Evolutionary conservation across 2,797 vertebrate genomes (phyloP), one percentile per base, ranked within the genome.

Genomic region (Babyrousa celebensis): DNA sequence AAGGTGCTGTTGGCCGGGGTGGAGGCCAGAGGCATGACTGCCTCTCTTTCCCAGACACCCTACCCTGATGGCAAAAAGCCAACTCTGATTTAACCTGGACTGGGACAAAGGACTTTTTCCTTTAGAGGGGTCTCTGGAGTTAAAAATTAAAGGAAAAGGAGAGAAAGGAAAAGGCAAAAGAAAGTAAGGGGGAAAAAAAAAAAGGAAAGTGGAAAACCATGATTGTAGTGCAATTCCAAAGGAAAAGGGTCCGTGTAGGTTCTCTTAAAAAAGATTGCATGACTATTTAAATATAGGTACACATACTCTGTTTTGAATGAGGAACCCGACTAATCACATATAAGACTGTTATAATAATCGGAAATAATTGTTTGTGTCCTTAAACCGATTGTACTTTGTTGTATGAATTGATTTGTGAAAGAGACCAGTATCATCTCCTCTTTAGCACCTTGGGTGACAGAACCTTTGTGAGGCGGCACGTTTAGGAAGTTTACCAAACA

Each of bases 361-460:
- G 78, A 70, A 67, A 80, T 54, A 68, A 14, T 92, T 85, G 27
- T 52, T 94, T 75, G 32, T 89, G 70, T 94, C 36, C 87, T 94
- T 91, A 78, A 87, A 70, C 85, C 25, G 11, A 48, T 72, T n/a
- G n/a, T 94, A 56, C 32, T 68, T 84, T 79, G 65, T 82, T 29
- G 4, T 12, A 21, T 43, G 56, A 91, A 78, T n/a, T 82, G 90
- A 80, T n/a, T 70, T 78, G 36, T 92, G 72, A 43, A 65, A 91
- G 88, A 88, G 58, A 36, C 36, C 20, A 52, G 36, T 9, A 10
- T 71, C 32, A 0, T 56, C 27, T 74, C 25, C 32, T 40, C 0
- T 56, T 75, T 60, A 70, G 52, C 62, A 77, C 43, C 11, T 60
- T 29, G 40, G 58, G 14, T 62, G 78, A 80, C 48, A 87, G 71